Evolutionary conservation across 2,797 vertebrate genomes (phyloP).

Genomic region (Crax fasciolata): DNA sequence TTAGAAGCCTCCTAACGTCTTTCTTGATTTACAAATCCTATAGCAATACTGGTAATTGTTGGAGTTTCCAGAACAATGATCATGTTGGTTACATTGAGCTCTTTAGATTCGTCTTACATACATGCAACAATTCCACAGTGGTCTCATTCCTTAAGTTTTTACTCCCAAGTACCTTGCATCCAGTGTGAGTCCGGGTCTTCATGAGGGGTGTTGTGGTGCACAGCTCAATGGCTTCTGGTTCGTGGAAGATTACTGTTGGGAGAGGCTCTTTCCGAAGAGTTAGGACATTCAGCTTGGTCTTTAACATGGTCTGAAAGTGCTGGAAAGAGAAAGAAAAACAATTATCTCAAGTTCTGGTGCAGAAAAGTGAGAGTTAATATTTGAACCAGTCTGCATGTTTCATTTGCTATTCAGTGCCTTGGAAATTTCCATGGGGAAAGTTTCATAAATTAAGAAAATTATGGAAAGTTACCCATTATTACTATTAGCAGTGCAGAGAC

Average conservation of each 20-base stretch:
- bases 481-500: not conserved
- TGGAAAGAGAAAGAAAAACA: slow-evolving; percentile 74
- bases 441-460: not conserved
- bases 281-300: slow-evolving; percentile 97
- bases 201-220: slow-evolving; percentile 93
- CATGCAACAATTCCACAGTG: not conserved
- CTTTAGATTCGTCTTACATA: not conserved
- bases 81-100: slow-evolving; percentile 14
- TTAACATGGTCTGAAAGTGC: slow-evolving; percentile 99
- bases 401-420: not conserved
- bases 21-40: not conserved
- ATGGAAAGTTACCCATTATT: not conserved
- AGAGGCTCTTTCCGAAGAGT: slow-evolving; percentile 96
- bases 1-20: not conserved
- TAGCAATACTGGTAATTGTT: not conserved
- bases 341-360: not conserved
- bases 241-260: slow-evolving; percentile 97
- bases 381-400: not conserved
- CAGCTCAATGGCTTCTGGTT: slow-evolving; percentile 97
- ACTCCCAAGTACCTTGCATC: slow-evolving; percentile 91
- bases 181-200: slow-evolving; percentile 90
- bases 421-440: not conserved
- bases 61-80: not conserved
- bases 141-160: not conserved
- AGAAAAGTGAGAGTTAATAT: not conserved